These are phyloP conservation scores for Mirounga angustirostris DNA, from an alignment of 2,113 vertebrate genomes.

Conservation along the genomic window DNA sequence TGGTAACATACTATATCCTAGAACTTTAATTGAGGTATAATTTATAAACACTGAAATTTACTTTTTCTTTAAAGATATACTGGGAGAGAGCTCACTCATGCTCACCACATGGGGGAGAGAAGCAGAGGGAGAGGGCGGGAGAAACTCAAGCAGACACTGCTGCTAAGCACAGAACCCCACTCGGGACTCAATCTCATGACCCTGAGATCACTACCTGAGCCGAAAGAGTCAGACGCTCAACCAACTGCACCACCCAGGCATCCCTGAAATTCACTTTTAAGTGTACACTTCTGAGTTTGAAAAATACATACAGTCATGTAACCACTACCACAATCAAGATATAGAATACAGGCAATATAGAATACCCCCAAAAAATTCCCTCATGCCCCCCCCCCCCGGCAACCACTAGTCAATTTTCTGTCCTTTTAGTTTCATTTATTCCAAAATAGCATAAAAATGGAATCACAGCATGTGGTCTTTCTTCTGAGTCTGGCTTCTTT, in stretches of 20 bases:
- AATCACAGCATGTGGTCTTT: slow-evolving; percentile 4
- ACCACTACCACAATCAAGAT: background rate
- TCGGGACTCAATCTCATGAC: background rate
- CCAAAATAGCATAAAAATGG: slow-evolving; percentile 45
- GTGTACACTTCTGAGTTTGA: slow-evolving; percentile 24
- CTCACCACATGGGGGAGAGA: background rate
- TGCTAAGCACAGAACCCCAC: background rate
- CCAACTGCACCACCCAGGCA: background rate
- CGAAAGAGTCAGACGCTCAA: background rate
- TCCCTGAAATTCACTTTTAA: slow-evolving; percentile 21
- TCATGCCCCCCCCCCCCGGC: background rate
- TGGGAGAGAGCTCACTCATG: background rate
- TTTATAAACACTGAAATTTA: slow-evolving; percentile 16
- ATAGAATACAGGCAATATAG: background rate
- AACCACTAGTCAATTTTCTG: slow-evolving; percentile 7
- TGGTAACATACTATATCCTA: background rate
- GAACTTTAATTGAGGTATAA: slow-evolving; percentile 55
- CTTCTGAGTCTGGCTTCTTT: slow-evolving; percentile 25
- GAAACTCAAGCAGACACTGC: background rate
- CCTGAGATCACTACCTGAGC: background rate
- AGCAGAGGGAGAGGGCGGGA: background rate
- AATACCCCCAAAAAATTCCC: background rate
- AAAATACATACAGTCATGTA: background rate
- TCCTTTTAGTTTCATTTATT: slow-evolving; percentile 27
- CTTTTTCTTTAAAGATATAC: background rate